Evolutionary conservation across 2,888 invertebrate genomes (phyloP), one percentile per base, ranked within the genome.

Genomic region (Aphodius sticticus): DNA sequence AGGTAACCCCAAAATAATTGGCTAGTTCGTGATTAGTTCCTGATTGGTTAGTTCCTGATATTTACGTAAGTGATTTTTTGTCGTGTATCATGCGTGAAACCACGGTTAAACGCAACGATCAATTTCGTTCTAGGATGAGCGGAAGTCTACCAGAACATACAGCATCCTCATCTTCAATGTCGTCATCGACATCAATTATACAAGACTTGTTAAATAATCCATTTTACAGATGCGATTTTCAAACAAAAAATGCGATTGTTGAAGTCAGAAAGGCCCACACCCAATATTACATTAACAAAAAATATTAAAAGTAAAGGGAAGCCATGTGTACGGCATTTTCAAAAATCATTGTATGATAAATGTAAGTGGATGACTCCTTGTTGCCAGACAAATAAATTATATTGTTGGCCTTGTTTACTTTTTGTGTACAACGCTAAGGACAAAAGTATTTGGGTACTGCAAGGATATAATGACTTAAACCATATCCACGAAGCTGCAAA

Each of bases 291-390:
- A 53, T 53, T 53, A 53, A 53, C 53, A 53, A 7, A 53, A 53
- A 53, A 53, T 53, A 53, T 53, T 53, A 53, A 53, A 53, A 53
- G 53, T 53, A 53, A 53, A 53, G 53, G 53, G 53, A 53, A 53
- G 53, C 53, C 53, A 53, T 53, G 53, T 53, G 53, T 53, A 53
- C 53, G 53, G 3, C 53, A 53, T 12, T 53, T 53, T 53, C 53
- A 53, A 53, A 53, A 12, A 53, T 53, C 53, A 53, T 53, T 53
- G 53, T 53, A 53, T 53, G 53, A 53, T 53, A 53, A 2, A 53
- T 53, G 1, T 53, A 53, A 53, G 12, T 53, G 53, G 53, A 53
- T 53, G 53, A 53, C 53, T 53, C 2, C 53, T 53, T 53, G 53
- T 53, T 53, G 53, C 6, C 53, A 53, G 53, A 53, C 1, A 53